These are phyloP conservation scores for Quadroppia sp. DNA, from an alignment of 2,888 invertebrate genomes.

Conservation along the genomic window DNA sequence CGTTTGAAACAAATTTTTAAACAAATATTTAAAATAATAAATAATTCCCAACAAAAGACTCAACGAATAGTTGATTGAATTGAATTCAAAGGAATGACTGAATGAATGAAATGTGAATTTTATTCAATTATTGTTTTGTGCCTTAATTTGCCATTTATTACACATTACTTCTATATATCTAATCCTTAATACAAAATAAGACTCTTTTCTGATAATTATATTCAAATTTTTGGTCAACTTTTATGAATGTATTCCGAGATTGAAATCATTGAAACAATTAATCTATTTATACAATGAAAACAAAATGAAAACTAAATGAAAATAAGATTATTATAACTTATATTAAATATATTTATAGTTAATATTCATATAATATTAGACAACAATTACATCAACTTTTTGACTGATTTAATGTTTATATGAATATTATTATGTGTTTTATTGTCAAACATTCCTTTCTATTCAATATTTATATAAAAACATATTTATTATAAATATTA, in stretches of 20 bases:
- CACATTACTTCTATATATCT: background rate
- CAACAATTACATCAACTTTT: too few species aligned
- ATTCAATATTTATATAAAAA: background rate
- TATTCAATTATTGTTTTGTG: conserved; percentile 19
- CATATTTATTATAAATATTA: conserved; percentile 1
- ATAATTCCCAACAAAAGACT: background rate
- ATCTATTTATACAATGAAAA: too few species aligned
- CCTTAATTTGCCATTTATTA: conserved; percentile 31
- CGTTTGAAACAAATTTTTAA: background rate
- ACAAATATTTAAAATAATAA: background rate
- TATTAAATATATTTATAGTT: too few species aligned
- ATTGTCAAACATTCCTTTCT: conserved; percentile 16
- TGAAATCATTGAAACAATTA: too few species aligned
- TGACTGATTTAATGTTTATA: background rate
- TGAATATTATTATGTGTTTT: background rate
- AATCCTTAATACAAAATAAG: background rate
- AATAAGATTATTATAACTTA: too few species aligned
- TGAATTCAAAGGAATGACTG: background rate
- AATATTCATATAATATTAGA: too few species aligned
- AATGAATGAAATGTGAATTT: background rate
- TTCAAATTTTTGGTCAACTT: too few species aligned
- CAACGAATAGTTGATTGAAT: background rate
- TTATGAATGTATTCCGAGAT: too few species aligned
- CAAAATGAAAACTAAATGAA: too few species aligned
- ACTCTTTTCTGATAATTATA: background rate